phyloP scores from a whole-genome alignment of 2,888 invertebrate species.

The Leucoptera coffeella region DNA sequence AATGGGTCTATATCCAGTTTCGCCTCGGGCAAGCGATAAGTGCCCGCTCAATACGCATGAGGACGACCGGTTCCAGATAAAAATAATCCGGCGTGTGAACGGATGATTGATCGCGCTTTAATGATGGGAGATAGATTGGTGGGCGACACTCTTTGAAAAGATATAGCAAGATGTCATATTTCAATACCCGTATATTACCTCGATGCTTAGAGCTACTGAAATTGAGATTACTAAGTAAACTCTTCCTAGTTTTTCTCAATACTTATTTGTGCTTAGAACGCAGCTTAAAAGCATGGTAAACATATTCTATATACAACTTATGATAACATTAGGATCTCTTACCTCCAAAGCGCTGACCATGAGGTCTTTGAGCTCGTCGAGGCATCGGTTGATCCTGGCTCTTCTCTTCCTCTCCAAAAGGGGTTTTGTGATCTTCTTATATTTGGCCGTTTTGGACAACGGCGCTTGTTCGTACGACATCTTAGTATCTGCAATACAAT shows the following conservation, averaged over 20 bases:
- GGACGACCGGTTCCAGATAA: conserved; percentile 33
- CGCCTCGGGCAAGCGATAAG: conserved; percentile 13
- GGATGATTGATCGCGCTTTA: conserved; percentile 32
- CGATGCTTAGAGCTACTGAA: too few species aligned
- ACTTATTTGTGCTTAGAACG: too few species aligned
- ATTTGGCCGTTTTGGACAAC: conserved; percentile 85
- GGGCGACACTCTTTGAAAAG: too few species aligned
- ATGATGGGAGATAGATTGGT: conserved; percentile 21
- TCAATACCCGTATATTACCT: too few species aligned
- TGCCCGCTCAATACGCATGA: conserved; percentile 26
- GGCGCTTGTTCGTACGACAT: conserved; percentile 52
- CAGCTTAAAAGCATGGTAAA: too few species aligned
- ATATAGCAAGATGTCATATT: too few species aligned
- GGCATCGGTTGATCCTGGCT: conserved; percentile 83
- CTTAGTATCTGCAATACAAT: conserved; percentile 9
- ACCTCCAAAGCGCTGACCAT: conserved; percentile 81
- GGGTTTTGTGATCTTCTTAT: conserved; percentile 90
- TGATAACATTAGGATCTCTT: too few species aligned
- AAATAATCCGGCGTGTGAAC: conserved; percentile 35
- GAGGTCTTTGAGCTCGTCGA: conserved; percentile 83
- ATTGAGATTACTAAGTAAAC: too few species aligned
- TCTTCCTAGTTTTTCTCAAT: too few species aligned
- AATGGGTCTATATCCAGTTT: conserved; percentile 34
- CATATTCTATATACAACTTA: too few species aligned
- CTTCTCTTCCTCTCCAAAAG: conserved; percentile 81